phyloP scores from a whole-genome alignment of 2,888 invertebrate species.

The Zele albiditarsus region DNA sequence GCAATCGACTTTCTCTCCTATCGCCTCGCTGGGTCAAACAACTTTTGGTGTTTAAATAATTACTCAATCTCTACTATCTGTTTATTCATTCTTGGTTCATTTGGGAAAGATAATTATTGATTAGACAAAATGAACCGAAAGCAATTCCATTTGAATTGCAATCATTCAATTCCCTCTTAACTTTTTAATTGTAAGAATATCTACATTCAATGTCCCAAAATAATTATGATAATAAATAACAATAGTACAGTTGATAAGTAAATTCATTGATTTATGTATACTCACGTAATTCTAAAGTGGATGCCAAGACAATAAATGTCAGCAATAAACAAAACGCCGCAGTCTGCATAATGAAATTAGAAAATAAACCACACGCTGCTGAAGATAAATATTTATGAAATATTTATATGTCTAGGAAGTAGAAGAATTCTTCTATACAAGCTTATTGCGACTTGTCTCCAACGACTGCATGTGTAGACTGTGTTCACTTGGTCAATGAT shows the following conservation, averaged over 20 bases:
- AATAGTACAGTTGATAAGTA: background rate
- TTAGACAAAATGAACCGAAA: background rate
- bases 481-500: slow-evolving; percentile 59
- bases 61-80: background rate
- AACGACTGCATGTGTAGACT: slow-evolving; percentile 51
- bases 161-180: background rate
- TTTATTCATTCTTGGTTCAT: background rate
- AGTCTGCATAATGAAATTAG: slow-evolving; percentile 22
- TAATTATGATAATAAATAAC: background rate
- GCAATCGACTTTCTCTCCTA: slow-evolving; percentile 58
- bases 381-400: background rate
- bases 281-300: slow-evolving; percentile 55
- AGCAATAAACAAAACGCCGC: slow-evolving; percentile 39
- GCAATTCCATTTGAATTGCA: too few species aligned
- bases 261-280: slow-evolving; percentile 39
- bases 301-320: slow-evolving; percentile 37
- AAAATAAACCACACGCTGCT: background rate
- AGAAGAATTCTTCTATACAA: slow-evolving; percentile 25
- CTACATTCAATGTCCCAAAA: background rate
- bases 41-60: slow-evolving; percentile 25
- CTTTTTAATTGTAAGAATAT: background rate
- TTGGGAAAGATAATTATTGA: background rate
- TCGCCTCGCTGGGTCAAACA: slow-evolving; percentile 17
- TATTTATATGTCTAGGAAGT: background rate
- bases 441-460: slow-evolving; percentile 22